Evolutionary conservation across 2,797 vertebrate genomes (phyloP).

Genomic region (Dromococcyx pavoninus): DNA sequence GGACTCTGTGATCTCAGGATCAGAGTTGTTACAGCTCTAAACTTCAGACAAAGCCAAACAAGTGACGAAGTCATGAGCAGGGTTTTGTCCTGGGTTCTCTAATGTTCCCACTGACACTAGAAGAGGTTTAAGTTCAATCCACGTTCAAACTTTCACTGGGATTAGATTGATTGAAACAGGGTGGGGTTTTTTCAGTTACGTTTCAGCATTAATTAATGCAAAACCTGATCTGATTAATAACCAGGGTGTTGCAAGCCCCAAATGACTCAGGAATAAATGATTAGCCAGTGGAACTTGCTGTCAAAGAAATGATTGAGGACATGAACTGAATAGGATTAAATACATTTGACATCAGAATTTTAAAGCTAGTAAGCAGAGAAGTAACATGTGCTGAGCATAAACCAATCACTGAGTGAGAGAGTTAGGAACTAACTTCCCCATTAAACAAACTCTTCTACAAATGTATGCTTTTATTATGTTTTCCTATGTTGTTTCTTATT

Average conservation of each 20-base stretch:
- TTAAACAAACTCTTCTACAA: neutral
- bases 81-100: neutral
- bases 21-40: neutral
- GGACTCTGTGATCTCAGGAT: neutral
- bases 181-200: neutral
- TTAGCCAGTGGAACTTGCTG: conserved; percentile 25
- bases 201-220: neutral
- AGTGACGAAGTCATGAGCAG: neutral
- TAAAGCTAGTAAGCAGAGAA: neutral
- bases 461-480: neutral
- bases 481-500: neutral
- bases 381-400: neutral
- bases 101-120: neutral
- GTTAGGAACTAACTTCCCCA: neutral
- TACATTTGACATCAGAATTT: neutral
- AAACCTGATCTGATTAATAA: conserved; percentile 10
- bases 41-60: neutral
- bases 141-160: neutral
- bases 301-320: conserved; percentile 31
- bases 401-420: neutral
- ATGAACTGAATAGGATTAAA: neutral
- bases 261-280: conserved; percentile 7
- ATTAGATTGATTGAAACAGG: neutral
- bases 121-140: neutral
- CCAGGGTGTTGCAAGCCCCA: neutral